Evolutionary conservation across 2,888 invertebrate species (phyloP).

Genomic region (Heliconius erato): DNA sequence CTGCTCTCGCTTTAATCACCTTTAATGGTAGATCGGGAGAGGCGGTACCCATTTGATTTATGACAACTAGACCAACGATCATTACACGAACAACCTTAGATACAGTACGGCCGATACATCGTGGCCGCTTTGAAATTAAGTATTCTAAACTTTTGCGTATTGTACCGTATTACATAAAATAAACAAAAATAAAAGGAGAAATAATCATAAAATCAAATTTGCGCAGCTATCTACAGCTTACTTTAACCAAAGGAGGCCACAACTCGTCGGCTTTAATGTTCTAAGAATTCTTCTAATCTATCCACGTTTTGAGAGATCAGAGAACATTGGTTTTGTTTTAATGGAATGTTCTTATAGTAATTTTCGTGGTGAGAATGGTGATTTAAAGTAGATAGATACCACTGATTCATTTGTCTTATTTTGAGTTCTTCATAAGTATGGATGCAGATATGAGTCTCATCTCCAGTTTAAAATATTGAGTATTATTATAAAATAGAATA

Average conservation of each 20-base stretch:
- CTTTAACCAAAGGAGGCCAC: not conserved
- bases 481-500: not conserved
- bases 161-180: too few species aligned
- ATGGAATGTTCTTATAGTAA: conserved; percentile 39
- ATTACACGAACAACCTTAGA: conserved; percentile 21
- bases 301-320: conserved; percentile 20
- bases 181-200: too few species aligned
- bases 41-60: conserved; percentile 72
- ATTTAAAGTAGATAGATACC: conserved; percentile 24
- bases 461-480: not conserved
- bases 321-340: conserved; percentile 19
- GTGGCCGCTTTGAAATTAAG: not conserved
- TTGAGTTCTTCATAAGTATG: not conserved
- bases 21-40: conserved; percentile 68
- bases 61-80: conserved; percentile 54
- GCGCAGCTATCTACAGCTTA: not conserved
- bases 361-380: conserved; percentile 25
- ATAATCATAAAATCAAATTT: not conserved
- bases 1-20: conserved; percentile 78
- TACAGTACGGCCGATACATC: not conserved
- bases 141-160: too few species aligned
- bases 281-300: not conserved
- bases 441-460: not conserved
- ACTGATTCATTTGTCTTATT: conserved; percentile 35
- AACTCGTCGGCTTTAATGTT: not conserved